These are phyloP conservation scores for Irena cyanogastra DNA, from an alignment of 2,113 vertebrate genomes.

Conservation along the genomic window DNA sequence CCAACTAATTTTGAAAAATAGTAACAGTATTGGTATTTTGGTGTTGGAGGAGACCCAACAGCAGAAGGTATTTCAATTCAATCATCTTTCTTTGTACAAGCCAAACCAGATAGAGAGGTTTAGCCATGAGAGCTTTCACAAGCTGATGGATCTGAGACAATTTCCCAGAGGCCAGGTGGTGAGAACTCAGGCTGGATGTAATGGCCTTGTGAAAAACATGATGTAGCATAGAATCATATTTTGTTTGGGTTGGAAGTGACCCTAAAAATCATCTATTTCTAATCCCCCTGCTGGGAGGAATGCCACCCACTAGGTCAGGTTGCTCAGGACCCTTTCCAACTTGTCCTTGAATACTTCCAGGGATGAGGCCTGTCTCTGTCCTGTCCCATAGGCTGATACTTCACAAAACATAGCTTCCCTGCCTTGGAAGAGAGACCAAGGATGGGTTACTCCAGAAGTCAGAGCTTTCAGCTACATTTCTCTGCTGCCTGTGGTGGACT, in stretches of 20 bases:
- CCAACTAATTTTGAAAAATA: neutral
- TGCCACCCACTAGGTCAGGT: neutral
- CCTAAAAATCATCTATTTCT: neutral
- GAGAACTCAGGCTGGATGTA: neutral
- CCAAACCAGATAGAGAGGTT: neutral
- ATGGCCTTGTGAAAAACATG: neutral
- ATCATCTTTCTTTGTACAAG: neutral
- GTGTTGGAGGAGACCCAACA: neutral
- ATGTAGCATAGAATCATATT: neutral
- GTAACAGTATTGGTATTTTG: neutral
- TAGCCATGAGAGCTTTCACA: neutral
- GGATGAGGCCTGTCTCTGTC: neutral
- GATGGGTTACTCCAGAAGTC: neutral
- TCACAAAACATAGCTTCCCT: neutral
- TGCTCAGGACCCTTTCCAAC: neutral
- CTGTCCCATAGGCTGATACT: neutral
- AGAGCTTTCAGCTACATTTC: neutral
- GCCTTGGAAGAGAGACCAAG: neutral
- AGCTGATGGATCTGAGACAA: neutral
- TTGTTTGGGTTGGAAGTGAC: neutral
- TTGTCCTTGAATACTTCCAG: neutral
- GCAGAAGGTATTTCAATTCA: neutral
- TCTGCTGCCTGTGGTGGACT: neutral
- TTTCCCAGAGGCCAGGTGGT: neutral
- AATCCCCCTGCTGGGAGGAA: neutral